phyloP scores from a whole-genome alignment of 2,797 vertebrate species.

The Acropternis orthonyx region DNA sequence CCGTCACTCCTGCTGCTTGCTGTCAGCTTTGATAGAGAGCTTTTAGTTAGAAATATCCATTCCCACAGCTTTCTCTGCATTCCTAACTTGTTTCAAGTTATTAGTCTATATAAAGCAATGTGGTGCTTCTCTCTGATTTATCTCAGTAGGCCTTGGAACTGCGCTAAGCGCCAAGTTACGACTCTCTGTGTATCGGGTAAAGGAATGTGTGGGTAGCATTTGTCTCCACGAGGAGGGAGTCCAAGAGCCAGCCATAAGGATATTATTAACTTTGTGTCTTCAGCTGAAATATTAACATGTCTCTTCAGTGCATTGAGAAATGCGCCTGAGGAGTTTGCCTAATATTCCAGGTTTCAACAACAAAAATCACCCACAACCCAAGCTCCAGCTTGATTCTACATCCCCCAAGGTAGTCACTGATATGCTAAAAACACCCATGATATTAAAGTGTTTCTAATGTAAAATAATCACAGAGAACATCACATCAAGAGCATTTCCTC shows the following conservation, averaged over 20 bases:
- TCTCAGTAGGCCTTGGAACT: conserved; percentile 42
- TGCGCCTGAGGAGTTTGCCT: background rate
- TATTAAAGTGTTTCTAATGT: background rate
- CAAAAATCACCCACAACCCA: background rate
- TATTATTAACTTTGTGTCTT: background rate
- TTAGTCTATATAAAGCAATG: conserved; percentile 27
- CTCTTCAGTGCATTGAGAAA: background rate
- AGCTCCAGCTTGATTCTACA: background rate
- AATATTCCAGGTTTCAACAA: background rate
- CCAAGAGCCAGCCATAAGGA: background rate
- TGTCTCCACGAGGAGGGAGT: background rate
- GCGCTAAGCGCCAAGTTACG: background rate
- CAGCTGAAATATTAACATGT: background rate
- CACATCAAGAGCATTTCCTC: background rate
- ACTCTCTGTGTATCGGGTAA: background rate
- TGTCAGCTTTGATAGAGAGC: conserved; percentile 10
- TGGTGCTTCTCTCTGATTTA: conserved; percentile 9
- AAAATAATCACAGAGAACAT: background rate
- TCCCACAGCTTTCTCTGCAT: background rate
- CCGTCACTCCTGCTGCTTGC: background rate
- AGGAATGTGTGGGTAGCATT: conserved; percentile 47
- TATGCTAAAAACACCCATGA: background rate
- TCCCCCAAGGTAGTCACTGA: background rate
- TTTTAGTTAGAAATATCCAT: background rate
- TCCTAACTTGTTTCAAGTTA: background rate